Base-by-base conservation (phyloP, 2,888 invertebrate genomes). In the Epiperipatus broadwayi region DNA sequence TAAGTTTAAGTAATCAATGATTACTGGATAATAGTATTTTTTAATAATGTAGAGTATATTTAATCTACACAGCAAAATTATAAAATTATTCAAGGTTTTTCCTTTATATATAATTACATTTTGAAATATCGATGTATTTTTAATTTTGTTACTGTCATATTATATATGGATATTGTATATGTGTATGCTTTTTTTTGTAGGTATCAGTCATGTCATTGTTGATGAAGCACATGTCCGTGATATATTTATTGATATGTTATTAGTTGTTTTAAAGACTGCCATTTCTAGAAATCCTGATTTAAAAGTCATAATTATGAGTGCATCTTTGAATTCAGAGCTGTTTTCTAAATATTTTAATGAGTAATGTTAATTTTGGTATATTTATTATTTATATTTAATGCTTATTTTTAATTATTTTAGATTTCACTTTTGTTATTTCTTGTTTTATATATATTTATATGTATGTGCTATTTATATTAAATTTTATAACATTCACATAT, bases 181-280 rank as follows among this genome's bases (percentile, higher is more conserved):
- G n/a, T n/a, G n/a, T n/a, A n/a, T n/a, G n/a, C n/a, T n/a, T n/a
- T n/a, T n/a, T n/a, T n/a, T n/a, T n/a, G n/a, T n/a, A n/a, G 70
- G 70, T 8, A 69, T 72, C 43, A 65, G 71, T 1, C 76, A 77
- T 52, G 65, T 78, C 1, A 64, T 78, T 34, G 59, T 78, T 39
- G 78, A 78, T 52, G 78, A 78, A 50, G 75, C 73, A 0, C 78
- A 78, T 53, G 75, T 76, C 50, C 63, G 77, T 4, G 71, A 70
- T 45, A 66, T 74, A 1, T 71, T 74, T 45, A 73, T 70, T 1
- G 78, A 78, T 51, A 52, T 77, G 35, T 59, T 73, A 0, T 50
- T 76, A 42, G 61, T 69, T 21, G 29, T 48, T n/a, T 48, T 76
- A 10, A 70, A 68, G 47, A 57, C 66, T 12, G 67, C 70, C 0